Base-by-base conservation (phyloP, 2,888 invertebrate genomes). In the Euzetes globulus region DNA sequence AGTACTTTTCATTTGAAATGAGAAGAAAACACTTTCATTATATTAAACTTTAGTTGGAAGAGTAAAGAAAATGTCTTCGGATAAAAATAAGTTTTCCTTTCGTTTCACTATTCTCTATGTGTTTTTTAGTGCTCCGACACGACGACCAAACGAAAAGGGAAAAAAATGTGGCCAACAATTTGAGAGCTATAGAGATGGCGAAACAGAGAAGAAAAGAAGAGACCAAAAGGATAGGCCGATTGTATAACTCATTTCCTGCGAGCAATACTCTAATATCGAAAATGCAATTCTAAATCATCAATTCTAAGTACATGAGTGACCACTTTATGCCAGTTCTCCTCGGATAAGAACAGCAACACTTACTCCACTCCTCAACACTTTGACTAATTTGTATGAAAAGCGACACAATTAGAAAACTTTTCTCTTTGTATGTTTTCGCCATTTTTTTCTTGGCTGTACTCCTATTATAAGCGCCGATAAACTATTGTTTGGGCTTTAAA, bases 301-400 rank as follows among this genome's bases (percentile, higher is more conserved):
- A 22, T 58, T 58, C 58, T 58, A 58, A 58, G 58, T 58, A 58
- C 58, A 58, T 58, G 58, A 58, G 27, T 58, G 58, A 25, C 58
- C 58, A 58, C 19, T 58, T 58, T 29, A 15, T 25, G 29, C 29
- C 58, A 11, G 25, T 58, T 58, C 27, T 52, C 19, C 13, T 52
- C 6, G 41, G 33, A 50, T 50, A 50, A 50, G 25, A 55, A 27
- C 50, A 5, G 6, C 17, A n/a, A 19, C 17, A 1, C 17, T n/a
- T n/a, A 5, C 47, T 47, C 3, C 3, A 17, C 3, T 55, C 6
- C 55, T 58, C 11, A 58, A 58, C 13, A 58, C 19, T 58, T 33
- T 58, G 17, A 63, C 63, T 63, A 63, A 63, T 63, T 63, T 63
- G 63, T 33, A 63, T 63, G n/a, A 63, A 63, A 63, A 63, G 63